phyloP scores from a whole-genome alignment of 2,888 invertebrate species.

The Mimachlamys varia region DNA sequence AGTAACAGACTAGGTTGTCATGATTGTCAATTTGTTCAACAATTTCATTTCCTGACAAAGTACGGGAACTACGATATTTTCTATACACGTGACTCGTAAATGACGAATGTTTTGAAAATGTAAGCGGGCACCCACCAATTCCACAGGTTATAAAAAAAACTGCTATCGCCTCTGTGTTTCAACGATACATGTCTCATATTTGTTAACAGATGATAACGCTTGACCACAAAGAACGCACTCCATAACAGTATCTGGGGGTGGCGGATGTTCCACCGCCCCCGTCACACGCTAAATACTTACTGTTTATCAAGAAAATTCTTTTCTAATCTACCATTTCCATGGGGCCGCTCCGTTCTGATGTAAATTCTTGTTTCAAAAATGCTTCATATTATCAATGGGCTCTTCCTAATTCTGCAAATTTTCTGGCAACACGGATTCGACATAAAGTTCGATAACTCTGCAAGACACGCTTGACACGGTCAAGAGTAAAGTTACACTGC shows the following conservation, averaged over 20 bases:
- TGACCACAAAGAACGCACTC: too few relatives aligned
- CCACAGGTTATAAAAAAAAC: neutral
- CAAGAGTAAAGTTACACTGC: neutral
- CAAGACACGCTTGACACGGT: neutral
- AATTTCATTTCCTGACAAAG: neutral
- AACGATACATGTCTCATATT: too few relatives aligned
- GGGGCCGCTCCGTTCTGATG: neutral
- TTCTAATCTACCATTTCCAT: neutral
- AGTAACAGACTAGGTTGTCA: neutral
- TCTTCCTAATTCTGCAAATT: neutral
- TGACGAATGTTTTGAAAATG: neutral
- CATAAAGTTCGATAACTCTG: neutral
- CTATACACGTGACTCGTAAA: neutral
- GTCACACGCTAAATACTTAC: conserved; percentile 4
- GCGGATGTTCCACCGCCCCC: neutral
- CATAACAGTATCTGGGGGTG: too few relatives aligned
- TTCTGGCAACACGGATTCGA: neutral
- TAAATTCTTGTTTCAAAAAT: neutral
- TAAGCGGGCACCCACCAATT: neutral
- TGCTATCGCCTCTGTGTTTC: too few relatives aligned
- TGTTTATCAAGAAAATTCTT: neutral
- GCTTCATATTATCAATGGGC: neutral
- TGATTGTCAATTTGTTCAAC: neutral
- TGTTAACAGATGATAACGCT: too few relatives aligned
- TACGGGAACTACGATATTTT: neutral